A percentile compares a stretch with the other conserved stretches of the same genome.
phyloP scores from a whole-genome alignment of 2,113 vertebrate genomes.

The Puma concolor region DNA sequence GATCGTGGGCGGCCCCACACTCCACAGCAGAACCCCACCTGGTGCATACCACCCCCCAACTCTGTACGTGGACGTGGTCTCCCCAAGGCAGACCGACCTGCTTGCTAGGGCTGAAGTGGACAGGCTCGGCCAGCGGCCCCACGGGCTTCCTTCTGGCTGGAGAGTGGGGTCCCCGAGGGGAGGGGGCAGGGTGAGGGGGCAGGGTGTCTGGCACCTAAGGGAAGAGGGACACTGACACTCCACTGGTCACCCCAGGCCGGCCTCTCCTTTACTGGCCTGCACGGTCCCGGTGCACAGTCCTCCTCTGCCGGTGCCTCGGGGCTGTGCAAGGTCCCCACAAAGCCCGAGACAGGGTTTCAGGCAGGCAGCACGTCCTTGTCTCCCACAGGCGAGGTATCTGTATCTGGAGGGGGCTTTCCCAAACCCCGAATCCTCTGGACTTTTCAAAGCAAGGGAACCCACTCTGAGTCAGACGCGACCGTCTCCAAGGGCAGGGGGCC shows the following conservation, averaged over 20 bases:
- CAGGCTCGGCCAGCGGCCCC: background rate
- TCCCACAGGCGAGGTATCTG: background rate
- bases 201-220: background rate
- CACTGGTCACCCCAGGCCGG: background rate
- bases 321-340: background rate
- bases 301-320: background rate
- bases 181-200: background rate
- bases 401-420: background rate
- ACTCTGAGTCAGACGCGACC: background rate
- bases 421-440: background rate
- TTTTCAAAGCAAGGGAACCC: background rate
- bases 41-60: accelerated
- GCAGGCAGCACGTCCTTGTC: background rate
- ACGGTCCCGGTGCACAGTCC: background rate
- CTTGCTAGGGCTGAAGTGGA: background rate
- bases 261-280: background rate
- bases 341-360: background rate
- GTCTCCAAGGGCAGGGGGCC: background rate
- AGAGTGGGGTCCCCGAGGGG: background rate
- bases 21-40: accelerated
- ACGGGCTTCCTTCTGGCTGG: background rate
- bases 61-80: accelerated
- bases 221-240: background rate
- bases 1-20: accelerated
- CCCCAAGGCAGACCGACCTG: background rate